Conservation (phyloP, 2,797 vertebrate genomes). For the Mallotus villosus region DNA sequence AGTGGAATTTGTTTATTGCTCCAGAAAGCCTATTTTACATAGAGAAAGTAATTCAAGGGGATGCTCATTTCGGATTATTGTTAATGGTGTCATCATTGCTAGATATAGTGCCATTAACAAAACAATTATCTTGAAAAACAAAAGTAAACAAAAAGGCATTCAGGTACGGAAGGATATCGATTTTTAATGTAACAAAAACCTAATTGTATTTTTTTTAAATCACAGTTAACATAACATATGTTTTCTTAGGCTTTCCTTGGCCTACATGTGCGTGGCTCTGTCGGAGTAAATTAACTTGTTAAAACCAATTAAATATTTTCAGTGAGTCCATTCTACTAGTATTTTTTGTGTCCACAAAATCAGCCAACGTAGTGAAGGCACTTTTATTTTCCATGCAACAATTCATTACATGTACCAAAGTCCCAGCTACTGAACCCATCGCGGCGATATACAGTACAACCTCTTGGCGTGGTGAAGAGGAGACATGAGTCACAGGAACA, state of each 20-base stretch:
- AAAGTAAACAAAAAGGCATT: no score
- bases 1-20: constrained; percentile 6
- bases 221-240: neutral
- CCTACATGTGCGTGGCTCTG: neutral
- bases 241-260: neutral
- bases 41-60: neutral
- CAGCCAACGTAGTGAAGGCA: neutral
- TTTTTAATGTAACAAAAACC: no score
- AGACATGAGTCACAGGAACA: neutral
- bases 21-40: neutral
- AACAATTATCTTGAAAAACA: no score
- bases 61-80: no score
- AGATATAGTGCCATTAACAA: no score
- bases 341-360: neutral
- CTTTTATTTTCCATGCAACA: neutral
- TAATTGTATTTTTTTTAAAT: no score
- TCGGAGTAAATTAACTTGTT: neutral
- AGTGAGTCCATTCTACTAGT: neutral
- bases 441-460: neutral
- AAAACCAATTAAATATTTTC: neutral
- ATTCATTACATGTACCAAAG: neutral
- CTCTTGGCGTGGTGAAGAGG: neutral
- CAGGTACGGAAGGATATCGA: no score
- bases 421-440: neutral
- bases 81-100: no score